Conservation (phyloP, 2,113 vertebrate genomes). For the Leptosomus discolor region DNA sequence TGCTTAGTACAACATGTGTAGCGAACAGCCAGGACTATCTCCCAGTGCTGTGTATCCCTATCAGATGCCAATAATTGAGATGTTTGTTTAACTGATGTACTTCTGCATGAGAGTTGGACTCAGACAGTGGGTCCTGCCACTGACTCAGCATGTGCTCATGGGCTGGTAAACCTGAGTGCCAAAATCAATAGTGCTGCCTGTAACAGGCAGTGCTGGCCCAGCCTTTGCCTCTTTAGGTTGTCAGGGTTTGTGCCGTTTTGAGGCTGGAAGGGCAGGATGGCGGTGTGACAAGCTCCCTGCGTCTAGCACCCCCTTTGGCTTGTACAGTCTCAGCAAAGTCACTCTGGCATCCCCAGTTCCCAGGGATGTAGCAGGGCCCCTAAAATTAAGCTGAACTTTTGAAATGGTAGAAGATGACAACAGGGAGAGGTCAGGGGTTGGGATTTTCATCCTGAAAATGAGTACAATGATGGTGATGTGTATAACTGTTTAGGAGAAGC, state of each 20-base stretch:
- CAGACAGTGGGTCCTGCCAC: not conserved
- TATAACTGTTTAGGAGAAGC: not conserved
- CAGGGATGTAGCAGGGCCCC: not conserved
- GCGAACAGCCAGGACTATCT: not conserved
- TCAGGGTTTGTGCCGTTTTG: not conserved
- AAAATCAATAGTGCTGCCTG: not conserved
- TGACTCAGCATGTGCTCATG: not conserved
- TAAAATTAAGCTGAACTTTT: not conserved
- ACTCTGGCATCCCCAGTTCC: not conserved
- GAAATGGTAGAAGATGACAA: not conserved
- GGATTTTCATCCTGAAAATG: not conserved
- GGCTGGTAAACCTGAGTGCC: not conserved
- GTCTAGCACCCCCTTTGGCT: not conserved
- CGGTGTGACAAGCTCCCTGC: not conserved
- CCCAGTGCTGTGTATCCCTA: rapidly evolving
- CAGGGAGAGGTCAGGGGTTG: not conserved
- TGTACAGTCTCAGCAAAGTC: not conserved
- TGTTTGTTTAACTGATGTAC: not conserved
- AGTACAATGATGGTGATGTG: too few relatives aligned
- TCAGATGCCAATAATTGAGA: not conserved
- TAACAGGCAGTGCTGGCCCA: not conserved
- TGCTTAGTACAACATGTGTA: too few relatives aligned
- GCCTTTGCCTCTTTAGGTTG: not conserved
- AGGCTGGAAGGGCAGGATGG: not conserved
- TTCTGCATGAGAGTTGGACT: not conserved